Base-by-base conservation (phyloP, 2,113 vertebrate genomes). In the Sorex fumeus region DNA sequence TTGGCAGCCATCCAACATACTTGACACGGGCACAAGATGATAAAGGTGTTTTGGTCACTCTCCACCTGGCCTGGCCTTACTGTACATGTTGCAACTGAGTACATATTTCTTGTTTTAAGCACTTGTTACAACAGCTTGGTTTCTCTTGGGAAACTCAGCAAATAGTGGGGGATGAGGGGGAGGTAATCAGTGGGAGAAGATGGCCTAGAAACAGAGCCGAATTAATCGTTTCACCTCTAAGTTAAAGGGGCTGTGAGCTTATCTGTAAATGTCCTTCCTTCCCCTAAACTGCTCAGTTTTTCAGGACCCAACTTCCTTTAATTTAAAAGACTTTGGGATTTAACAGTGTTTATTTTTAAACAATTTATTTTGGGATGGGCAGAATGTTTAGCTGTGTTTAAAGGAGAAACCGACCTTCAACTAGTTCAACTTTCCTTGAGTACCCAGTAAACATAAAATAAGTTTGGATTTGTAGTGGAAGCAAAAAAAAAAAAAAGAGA, bases 1-100 rank as follows among this genome's bases (percentile, higher is more conserved):
- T 88, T 71, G 90, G 66, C 77, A 76, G 78, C 30, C 47, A 92
- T 95, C 92, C 93, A 94, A 88, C 66, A 86, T 2, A 40, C 84
- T 91, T 95, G 34, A 91, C 32, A 67, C 25, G 70, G 90, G 81
- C 77, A 79, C 3, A 15, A 72, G 87, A 85, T 66, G 76, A n/a
- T 81, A 74, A 64, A 71, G 75, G 75, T n/a, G 67, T 92, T 93
- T 87, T 95, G 89, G 82, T 95, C 84, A 4, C 60, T 83, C 30
- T 95, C 88, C 90, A 47, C 84, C 69, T 93, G 60, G 76, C 93
- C 69, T 75, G 62, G 60, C 23, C 82, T 92, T 85, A 70, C 64
- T 91, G 4, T 32, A 34, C 74, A 82, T 76, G n/a, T n/a, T 76
- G 77, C 50, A 34, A 28, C 70, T 60, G 64, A 23, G 15, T n/a